These are phyloP conservation scores for Girardinus metallicus DNA, from an alignment of 2,797 vertebrate genomes.

Conservation along the genomic window DNA sequence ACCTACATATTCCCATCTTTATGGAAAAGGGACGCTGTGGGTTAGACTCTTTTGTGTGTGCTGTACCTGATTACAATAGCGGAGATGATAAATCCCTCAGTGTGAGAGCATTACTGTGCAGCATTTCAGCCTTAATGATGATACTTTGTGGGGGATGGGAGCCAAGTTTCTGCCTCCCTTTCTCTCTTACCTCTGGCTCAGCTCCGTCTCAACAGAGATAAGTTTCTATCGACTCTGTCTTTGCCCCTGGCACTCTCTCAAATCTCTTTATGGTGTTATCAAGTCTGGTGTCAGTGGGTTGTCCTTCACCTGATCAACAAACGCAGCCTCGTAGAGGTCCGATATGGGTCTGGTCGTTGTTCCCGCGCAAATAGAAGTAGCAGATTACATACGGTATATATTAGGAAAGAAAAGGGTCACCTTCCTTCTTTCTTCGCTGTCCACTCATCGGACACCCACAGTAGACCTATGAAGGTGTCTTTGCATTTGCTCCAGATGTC, in stretches of 20 bases:
- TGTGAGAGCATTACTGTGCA: slow-evolving; percentile 61
- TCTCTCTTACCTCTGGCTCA: slow-evolving; percentile 51
- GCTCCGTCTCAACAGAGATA: slow-evolving; percentile 65
- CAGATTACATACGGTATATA: slow-evolving; percentile 52
- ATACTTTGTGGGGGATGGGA: slow-evolving; percentile 66
- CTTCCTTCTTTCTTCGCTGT: slow-evolving; percentile 46
- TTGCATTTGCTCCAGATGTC: slow-evolving; percentile 61
- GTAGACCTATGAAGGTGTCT: slow-evolving; percentile 51
- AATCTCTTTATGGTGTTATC: slow-evolving; percentile 78
- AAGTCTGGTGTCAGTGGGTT: slow-evolving; percentile 67
- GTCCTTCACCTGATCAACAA: slow-evolving; percentile 79
- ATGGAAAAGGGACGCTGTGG: slow-evolving; percentile 39
- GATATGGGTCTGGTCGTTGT: slow-evolving; percentile 42
- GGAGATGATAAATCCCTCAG: slow-evolving; percentile 67
- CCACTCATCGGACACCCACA: slow-evolving; percentile 49
- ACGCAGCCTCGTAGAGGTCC: slow-evolving; percentile 51
- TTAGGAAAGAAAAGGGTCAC: slow-evolving; percentile 56
- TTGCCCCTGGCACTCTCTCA: slow-evolving; percentile 69
- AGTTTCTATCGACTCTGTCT: slow-evolving; percentile 74
- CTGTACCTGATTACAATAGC: slow-evolving; percentile 65
- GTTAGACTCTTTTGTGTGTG: slow-evolving; percentile 59
- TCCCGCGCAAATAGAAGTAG: slow-evolving; percentile 46
- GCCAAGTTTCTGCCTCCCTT: slow-evolving; percentile 49
- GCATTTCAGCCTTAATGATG: slow-evolving; percentile 75
- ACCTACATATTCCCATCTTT: slow-evolving; percentile 53